Conservation (phyloP, 2,113 vertebrate genomes). For the Gnathochromis pfefferi region DNA sequence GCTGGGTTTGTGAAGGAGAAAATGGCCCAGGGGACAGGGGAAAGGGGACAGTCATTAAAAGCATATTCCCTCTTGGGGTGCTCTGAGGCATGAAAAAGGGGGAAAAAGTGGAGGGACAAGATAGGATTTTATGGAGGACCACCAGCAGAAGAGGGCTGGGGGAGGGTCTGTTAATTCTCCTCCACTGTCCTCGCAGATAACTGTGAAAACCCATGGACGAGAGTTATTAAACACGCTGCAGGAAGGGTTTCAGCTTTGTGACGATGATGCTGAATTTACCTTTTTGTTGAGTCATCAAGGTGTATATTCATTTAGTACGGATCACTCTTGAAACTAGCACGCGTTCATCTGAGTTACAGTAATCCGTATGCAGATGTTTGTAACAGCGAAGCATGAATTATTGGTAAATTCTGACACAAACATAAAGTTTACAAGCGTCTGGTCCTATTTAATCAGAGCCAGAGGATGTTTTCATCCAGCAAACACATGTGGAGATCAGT, state of each 20-base stretch:
- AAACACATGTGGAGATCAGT: neutral
- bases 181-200: constrained; percentile 45
- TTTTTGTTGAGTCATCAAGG: neutral
- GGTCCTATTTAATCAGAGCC: neutral
- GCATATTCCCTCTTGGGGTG: constrained; percentile 28
- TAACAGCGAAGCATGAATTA: neutral
- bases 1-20: constrained; percentile 51
- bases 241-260: constrained; percentile 53
- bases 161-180: constrained; percentile 17
- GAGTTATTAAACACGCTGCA: constrained; percentile 60
- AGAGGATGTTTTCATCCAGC: neutral
- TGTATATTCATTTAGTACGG: neutral
- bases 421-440: neutral
- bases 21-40: constrained; percentile 20
- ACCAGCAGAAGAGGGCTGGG: neutral
- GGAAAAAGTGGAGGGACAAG: constrained; percentile 10
- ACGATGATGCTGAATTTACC: neutral
- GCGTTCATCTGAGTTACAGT: neutral
- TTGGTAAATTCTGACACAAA: neutral
- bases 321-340: neutral
- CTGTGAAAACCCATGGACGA: constrained; percentile 48
- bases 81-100: constrained; percentile 20
- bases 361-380: neutral
- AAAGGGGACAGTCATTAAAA: constrained; percentile 55
- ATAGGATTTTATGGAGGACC: constrained; percentile 32